Evolutionary conservation across 2,888 invertebrate genomes (phyloP), one percentile per base, ranked within the genome.

Genomic region (Agrenia bidenticulata): DNA sequence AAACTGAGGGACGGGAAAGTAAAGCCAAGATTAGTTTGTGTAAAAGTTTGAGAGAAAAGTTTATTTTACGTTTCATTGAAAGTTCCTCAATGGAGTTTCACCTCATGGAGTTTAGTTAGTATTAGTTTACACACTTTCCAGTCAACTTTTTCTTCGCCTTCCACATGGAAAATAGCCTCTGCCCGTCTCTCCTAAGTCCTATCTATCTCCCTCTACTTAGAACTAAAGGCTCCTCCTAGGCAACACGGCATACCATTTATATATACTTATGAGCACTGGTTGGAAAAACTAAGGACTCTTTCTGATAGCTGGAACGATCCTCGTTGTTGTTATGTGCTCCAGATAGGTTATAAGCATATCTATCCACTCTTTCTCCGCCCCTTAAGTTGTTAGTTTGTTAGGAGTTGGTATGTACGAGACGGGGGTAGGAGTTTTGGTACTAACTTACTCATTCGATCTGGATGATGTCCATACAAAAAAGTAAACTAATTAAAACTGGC

Each of bases 41-140:
- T 19, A 53, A 64, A 60, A 64, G 55, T 64, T 63, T 41, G 64
- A 64, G 60, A 60, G 64, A 60, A 64, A 64, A 64, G 64, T 64
- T 64, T 64, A 59, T 55, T 58, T 64, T 64, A 64, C 64, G 64
- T 64, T 64, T 64, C 64, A 64, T 64, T 64, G 64, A 64, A 64
- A 64, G 60, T 60, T 64, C 45, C 49, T 60, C 59, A 64, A 64
- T 64, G 60, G 53, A 64, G 64, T 64, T 60, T 58, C 58, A 58
- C 60, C 59, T 59, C 55, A 32, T 45, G 42, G 64, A 64, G 39
- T 64, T 58, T 63, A 63, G 58, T 63, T 63, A 63, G 51, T 58
- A 58, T 58, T 58, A 58, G 58, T 58, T 58, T 58, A 58, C 27
- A 57, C 58, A 58, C 26, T 51, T 51, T 24, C 21, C 19, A 51